A percentile compares a stretch with the other conserved stretches of the same genome.
These are phyloP conservation scores for Chrysodeixis includens DNA, from an alignment of 2,888 invertebrate genomes.

Conservation along the genomic window DNA sequence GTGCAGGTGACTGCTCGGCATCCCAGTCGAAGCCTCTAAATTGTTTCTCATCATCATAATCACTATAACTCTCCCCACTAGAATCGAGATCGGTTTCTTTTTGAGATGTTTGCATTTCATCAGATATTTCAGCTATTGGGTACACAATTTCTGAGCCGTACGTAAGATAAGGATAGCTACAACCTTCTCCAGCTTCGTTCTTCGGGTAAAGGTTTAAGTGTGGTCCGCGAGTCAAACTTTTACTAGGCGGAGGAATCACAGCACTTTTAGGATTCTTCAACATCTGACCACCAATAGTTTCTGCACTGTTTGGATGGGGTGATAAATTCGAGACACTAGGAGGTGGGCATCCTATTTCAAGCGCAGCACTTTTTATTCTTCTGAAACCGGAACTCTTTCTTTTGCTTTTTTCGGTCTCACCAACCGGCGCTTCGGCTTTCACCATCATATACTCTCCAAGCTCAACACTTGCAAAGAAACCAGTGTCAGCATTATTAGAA, in stretches of 20 bases:
- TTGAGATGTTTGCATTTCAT: slow-evolving; percentile 92
- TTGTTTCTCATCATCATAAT: slow-evolving; percentile 90
- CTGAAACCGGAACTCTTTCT: slow-evolving; percentile 91
- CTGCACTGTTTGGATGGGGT: slow-evolving; percentile 95
- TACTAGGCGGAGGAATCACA: slow-evolving; percentile 92
- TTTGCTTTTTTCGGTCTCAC: slow-evolving; percentile 81
- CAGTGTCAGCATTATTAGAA: slow-evolving; percentile 90
- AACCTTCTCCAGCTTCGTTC: slow-evolving; percentile 91
- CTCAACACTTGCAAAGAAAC: slow-evolving; percentile 88
- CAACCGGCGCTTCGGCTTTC: slow-evolving; percentile 84
- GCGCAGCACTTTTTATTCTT: slow-evolving; percentile 92
- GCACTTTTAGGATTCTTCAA: slow-evolving; percentile 91
- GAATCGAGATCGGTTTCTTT: slow-evolving; percentile 90
- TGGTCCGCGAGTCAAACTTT: slow-evolving; percentile 91
- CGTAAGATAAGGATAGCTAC: slow-evolving; percentile 92
- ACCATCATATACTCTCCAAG: slow-evolving; percentile 88
- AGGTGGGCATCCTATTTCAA: slow-evolving; percentile 92
- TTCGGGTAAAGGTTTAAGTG: slow-evolving; percentile 92
- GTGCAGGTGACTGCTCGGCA: slow-evolving; percentile 82
- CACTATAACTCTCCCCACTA: slow-evolving; percentile 90
- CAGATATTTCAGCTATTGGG: slow-evolving; percentile 95
- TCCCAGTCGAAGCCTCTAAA: slow-evolving; percentile 87
- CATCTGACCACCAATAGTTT: slow-evolving; percentile 92
- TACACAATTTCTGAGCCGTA: slow-evolving; percentile 94
- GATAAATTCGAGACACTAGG: slow-evolving; percentile 92